Percentiles rank a stretch among this genome's conserved stretches.
Evolutionary conservation across 2,797 vertebrate species (phyloP).

Genomic region (Hypotaenidia okinawae): DNA sequence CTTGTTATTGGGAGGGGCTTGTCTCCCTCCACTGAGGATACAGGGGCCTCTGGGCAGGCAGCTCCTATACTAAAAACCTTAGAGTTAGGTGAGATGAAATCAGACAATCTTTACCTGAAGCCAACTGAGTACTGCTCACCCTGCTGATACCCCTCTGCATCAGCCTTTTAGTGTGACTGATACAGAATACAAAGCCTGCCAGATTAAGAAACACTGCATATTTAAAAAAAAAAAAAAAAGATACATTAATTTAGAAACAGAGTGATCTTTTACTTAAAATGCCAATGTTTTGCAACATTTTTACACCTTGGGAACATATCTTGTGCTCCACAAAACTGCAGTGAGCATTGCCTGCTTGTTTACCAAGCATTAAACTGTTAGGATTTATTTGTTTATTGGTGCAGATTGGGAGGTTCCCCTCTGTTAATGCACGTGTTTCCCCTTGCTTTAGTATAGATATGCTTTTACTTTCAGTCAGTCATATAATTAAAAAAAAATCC

Average conservation of each 20-base stretch:
- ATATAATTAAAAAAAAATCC: constrained; percentile 34
- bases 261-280: background rate
- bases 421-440: constrained; percentile 35
- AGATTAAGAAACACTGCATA: background rate
- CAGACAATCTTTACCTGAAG: background rate
- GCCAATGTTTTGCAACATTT: background rate
- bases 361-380: constrained; percentile 48
- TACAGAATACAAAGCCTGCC: background rate
- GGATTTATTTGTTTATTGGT: constrained; percentile 43
- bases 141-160: too few relatives aligned
- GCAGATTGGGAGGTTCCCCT: constrained; percentile 48
- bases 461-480: constrained; percentile 64
- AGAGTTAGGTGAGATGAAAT: background rate
- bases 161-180: background rate
- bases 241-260: background rate
- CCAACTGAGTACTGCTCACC: background rate
- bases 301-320: background rate
- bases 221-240: background rate
- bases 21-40: background rate
- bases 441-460: constrained; percentile 52
- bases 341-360: constrained; percentile 14
- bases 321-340: background rate
- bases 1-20: background rate
- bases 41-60: background rate
- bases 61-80: background rate